These are phyloP conservation scores for Crotalus viridis DNA, from an alignment of 2,113 vertebrate genomes.

Conservation along the genomic window DNA sequence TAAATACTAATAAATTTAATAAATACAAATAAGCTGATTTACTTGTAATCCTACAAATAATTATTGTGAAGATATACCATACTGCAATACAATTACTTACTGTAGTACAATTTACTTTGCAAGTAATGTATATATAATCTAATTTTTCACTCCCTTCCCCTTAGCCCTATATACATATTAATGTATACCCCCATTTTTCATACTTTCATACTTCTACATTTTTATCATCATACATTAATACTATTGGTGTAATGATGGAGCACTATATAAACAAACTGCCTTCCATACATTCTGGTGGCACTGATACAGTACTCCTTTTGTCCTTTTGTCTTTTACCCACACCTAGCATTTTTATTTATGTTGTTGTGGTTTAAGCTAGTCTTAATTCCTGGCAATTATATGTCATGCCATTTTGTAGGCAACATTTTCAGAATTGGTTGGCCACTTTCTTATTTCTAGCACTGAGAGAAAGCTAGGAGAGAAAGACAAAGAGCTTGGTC, in stretches of 20 bases:
- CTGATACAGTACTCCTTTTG: constrained; percentile 37
- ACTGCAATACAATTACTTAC: not conserved
- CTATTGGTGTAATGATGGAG: not conserved
- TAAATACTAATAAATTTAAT: not conserved
- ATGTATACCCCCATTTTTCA: not conserved
- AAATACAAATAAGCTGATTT: not conserved
- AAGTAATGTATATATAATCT: not conserved
- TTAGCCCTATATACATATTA: not conserved
- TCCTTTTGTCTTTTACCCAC: constrained; percentile 2
- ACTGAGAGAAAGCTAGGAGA: too few relatives aligned
- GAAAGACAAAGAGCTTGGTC: not conserved
- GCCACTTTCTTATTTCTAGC: too few relatives aligned
- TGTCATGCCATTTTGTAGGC: too few relatives aligned
- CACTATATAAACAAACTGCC: constrained; percentile 25
- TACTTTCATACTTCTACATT: not conserved
- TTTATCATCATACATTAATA: not conserved
- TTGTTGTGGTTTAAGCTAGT: too few relatives aligned
- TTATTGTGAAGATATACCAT: not conserved
- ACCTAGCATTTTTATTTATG: too few relatives aligned
- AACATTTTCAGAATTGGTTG: too few relatives aligned
- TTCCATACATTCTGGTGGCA: constrained; percentile 53
- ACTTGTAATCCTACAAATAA: not conserved
- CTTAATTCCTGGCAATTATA: too few relatives aligned
- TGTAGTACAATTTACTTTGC: not conserved
- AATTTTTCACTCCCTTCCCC: not conserved